These are phyloP conservation scores for Emydocephalus ijimae DNA, from an alignment of 2,113 vertebrate species.

Conservation along the genomic window DNA sequence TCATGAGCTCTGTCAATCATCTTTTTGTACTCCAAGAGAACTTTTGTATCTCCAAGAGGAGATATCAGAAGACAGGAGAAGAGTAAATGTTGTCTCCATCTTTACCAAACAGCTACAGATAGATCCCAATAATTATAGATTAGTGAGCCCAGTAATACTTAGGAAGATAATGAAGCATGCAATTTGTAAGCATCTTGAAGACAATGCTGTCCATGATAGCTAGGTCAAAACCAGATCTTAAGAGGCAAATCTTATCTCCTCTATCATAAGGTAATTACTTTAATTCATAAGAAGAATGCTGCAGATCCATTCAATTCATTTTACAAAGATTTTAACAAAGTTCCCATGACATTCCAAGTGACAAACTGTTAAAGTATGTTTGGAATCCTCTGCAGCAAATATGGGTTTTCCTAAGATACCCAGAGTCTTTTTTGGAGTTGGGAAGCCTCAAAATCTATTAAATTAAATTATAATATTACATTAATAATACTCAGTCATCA, in stretches of 20 bases:
- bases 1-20: neutral
- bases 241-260: neutral
- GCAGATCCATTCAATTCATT: neutral
- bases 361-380: neutral
- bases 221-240: neutral
- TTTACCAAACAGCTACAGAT: neutral
- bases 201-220: neutral
- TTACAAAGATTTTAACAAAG: neutral
- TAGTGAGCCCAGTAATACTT: neutral
- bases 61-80: neutral
- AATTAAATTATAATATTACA: neutral
- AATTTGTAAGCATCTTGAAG: neutral
- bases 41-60: too few relatives aligned
- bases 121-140: neutral
- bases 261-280: neutral
- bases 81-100: neutral
- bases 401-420: neutral
- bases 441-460: neutral
- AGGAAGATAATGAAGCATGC: neutral
- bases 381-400: neutral
- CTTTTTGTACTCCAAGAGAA: neutral
- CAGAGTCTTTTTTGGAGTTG: neutral
- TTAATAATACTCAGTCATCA: neutral
- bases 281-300: neutral
- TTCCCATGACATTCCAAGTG: neutral